Evolutionary conservation across 2,797 vertebrate species (phyloP).

Genomic region (Lophius americanus): DNA sequence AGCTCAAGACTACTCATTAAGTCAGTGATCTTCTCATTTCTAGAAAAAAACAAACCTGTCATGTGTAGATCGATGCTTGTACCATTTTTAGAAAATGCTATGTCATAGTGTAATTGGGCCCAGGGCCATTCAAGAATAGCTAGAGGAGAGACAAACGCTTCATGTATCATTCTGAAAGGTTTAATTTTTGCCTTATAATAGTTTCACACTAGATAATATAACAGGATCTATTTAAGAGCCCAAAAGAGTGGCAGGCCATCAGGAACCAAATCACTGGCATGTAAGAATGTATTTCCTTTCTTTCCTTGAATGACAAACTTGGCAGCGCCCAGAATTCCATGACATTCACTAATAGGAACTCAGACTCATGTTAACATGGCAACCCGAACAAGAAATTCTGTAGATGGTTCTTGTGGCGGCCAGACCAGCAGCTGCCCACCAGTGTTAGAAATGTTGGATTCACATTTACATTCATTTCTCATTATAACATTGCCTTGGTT

Average conservation of each 20-base stretch:
- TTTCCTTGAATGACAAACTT: background rate
- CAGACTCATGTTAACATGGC: background rate
- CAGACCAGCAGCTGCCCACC: too few species aligned
- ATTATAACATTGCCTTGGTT: too few species aligned
- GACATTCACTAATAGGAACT: background rate
- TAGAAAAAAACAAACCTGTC: background rate
- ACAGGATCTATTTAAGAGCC: background rate
- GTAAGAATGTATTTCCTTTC: too few species aligned
- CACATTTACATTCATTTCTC: too few species aligned
- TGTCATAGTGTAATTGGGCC: background rate
- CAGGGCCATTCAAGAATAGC: background rate
- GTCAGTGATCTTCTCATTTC: background rate
- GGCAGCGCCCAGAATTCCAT: too few species aligned
- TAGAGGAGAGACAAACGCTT: background rate
- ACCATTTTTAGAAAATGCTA: background rate
- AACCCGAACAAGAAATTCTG: background rate
- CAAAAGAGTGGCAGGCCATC: too few species aligned
- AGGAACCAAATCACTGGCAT: too few species aligned
- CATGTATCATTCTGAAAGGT: background rate
- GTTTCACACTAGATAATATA: background rate
- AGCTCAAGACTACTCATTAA: background rate
- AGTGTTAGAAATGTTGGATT: too few species aligned
- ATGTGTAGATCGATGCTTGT: background rate
- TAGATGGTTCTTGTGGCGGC: too few species aligned
- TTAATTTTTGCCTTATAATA: background rate